phyloP scores from a whole-genome alignment of 2,888 invertebrate species.

The Limnephilus lunatus region DNA sequence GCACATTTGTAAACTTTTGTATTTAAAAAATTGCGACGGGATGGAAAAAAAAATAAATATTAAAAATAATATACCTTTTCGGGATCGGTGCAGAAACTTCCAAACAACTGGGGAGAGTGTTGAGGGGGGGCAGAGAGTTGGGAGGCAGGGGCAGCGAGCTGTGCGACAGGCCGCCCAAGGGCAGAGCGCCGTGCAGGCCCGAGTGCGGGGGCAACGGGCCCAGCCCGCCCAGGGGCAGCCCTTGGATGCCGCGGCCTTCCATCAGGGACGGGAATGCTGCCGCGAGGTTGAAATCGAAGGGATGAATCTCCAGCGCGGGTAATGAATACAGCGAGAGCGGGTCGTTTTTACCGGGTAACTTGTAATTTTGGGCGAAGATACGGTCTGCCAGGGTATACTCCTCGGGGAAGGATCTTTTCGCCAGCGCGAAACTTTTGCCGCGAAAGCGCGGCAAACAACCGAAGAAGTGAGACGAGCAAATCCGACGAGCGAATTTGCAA shows the following conservation, averaged over 20 bases:
- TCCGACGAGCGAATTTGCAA: neutral
- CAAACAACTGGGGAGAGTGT: neutral
- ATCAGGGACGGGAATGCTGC: slow-evolving; percentile 35
- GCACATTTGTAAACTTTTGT: neutral
- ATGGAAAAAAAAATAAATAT: neutral
- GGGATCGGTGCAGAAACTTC: neutral
- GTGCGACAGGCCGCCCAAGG: neutral
- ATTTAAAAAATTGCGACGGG: neutral
- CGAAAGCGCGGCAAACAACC: slow-evolving; percentile 3
- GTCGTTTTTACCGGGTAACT: neutral
- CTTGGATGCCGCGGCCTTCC: slow-evolving; percentile 39
- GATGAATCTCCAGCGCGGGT: neutral
- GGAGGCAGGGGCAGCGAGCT: neutral
- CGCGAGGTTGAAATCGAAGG: slow-evolving; percentile 7
- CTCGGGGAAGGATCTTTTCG: neutral
- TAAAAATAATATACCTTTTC: neutral
- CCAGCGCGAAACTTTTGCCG: slow-evolving; percentile 13
- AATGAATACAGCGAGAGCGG: neutral
- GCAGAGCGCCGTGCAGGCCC: neutral
- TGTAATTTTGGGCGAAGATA: neutral
- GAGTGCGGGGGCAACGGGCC: neutral
- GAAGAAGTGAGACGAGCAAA: neutral
- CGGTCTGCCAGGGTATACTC: neutral
- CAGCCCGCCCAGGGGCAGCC: neutral
- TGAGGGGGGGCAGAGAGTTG: neutral